Base-by-base conservation (phyloP, 2,797 vertebrate genomes). In the Alcedo quadribrachys region DNA sequence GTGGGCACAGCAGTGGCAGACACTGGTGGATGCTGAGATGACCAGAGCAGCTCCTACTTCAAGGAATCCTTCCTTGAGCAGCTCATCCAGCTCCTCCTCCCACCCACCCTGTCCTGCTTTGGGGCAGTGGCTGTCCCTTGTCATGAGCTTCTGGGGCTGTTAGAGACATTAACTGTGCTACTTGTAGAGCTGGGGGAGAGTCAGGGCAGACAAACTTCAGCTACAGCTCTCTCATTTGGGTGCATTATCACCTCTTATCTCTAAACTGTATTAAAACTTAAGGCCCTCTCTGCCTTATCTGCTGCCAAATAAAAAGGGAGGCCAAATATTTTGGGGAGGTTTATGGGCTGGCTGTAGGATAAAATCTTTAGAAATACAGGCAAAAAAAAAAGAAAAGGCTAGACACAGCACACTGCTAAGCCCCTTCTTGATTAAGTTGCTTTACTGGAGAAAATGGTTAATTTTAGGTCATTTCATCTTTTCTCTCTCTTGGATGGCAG, bases 191-290 rank as follows among this genome's bases (percentile, higher is more conserved):
- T 82, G 54, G 37, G 45, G 70, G 30, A 40, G 60, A 81, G 35
- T 48, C 69, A 20, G 50, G 28, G 18, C 40, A 75, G 73, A 78
- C 15, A 58, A 70, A 80, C 78, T 88, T 71, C 78, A 88, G 62
- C 60, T 61, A 15, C 37, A 78, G 66, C 30, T 25, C 61, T 91
- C 93, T 82, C 61, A 75, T 87, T 91, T 87, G 89, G 30, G 16
- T 71, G 33, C 75, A 81, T 93, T 95, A 95, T 94, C 90, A 81
- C 84, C 76, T 93, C 90, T 94, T 96, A 94, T 92, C 93, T 94
- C 75, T 58, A 75, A 58, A 66, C 65, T 88, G 5, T 88, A 60
- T 88, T 88, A 91, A 91, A 93, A 79, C 63, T 82, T 82, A 22
- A 90, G 85, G 42, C 61, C 60, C 63, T 74, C 66, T 91, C 85